phyloP scores from a whole-genome alignment of 2,888 invertebrate species.

The Patella caerulea region DNA sequence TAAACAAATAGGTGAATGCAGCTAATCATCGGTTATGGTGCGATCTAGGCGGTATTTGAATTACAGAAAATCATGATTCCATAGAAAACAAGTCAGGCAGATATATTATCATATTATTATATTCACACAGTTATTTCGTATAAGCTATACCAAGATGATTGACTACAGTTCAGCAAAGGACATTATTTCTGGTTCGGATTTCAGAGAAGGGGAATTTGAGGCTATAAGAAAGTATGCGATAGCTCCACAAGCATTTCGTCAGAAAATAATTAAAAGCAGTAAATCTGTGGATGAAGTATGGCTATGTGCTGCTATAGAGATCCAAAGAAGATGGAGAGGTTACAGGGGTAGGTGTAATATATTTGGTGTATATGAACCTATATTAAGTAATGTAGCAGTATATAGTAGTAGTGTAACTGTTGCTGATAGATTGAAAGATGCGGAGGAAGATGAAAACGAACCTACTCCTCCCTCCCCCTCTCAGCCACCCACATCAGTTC shows the following conservation, averaged over 20 bases:
- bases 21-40: too few relatives aligned
- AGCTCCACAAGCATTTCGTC: conserved; percentile 15
- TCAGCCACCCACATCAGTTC: background rate
- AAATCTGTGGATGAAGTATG: conserved; percentile 45
- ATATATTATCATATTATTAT: too few relatives aligned
- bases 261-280: conserved; percentile 44
- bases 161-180: background rate
- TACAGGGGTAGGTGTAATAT: conserved; percentile 51
- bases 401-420: conserved; percentile 53
- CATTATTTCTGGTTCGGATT: background rate
- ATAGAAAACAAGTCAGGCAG: too few relatives aligned
- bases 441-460: conserved; percentile 14
- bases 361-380: conserved; percentile 40
- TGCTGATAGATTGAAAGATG: conserved; percentile 44
- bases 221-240: background rate
- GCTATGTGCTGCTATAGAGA: conserved; percentile 58
- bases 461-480: background rate
- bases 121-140: too few relatives aligned
- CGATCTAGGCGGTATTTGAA: too few relatives aligned
- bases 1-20: too few relatives aligned
- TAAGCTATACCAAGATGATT: too few relatives aligned
- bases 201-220: background rate
- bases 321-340: conserved; percentile 57
- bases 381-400: conserved; percentile 50
- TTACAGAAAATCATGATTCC: too few relatives aligned